Percentiles rank a stretch among this genome's conserved stretches.
Evolutionary conservation across 2,113 vertebrate species (phyloP).

Genomic region (Leucoraja erinaceus): DNA sequence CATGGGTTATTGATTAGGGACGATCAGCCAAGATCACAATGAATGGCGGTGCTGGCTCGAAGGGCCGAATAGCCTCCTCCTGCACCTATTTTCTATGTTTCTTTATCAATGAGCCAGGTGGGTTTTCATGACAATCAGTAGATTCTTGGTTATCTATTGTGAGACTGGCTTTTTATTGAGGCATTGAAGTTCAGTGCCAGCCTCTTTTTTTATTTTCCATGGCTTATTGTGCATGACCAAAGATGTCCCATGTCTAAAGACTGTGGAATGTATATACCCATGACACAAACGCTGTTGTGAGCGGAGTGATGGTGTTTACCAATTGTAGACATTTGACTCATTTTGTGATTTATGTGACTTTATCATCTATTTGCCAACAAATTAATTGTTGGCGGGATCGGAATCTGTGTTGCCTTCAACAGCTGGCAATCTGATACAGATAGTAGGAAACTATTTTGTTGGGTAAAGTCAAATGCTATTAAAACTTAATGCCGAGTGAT

Average conservation of each 20-base stretch:
- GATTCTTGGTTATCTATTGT: too few relatives aligned
- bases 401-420: neutral
- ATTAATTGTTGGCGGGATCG: neutral
- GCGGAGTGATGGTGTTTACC: neutral
- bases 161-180: too few relatives aligned
- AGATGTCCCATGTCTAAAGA: neutral
- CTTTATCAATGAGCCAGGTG: too few relatives aligned
- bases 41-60: too few relatives aligned
- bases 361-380: neutral
- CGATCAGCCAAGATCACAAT: too few relatives aligned
- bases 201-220: neutral
- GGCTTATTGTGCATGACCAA: neutral
- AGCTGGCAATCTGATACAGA: neutral
- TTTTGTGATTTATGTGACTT: neutral
- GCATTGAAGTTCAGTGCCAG: too few relatives aligned
- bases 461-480: neutral
- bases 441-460: neutral
- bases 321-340: neutral
- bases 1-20: too few relatives aligned
- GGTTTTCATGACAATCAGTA: too few relatives aligned
- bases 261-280: neutral
- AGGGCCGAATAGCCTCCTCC: too few relatives aligned
- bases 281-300: neutral
- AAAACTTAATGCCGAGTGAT: neutral
- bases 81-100: too few relatives aligned